Evolutionary conservation across 2,888 invertebrate species (phyloP), one percentile per base, ranked within the genome.

Genomic region (Rhodophaea formosa): DNA sequence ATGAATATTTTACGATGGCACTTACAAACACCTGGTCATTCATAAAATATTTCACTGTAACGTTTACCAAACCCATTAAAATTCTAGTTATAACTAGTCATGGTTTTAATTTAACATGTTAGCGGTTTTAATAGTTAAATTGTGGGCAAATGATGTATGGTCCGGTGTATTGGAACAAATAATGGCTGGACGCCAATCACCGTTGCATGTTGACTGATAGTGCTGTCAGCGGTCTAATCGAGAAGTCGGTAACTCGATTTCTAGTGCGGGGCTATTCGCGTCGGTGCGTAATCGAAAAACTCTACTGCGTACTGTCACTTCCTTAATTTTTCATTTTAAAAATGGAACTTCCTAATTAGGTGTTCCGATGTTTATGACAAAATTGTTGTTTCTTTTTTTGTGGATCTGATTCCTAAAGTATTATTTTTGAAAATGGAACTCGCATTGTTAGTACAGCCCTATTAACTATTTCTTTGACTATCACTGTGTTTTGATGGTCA

Each of bases 101-200:
- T 80, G 80, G 78, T 77, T 86, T 80, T 86, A 87, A 87, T 84
- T 82, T 84, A 79, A 67, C 75, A 72, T 74, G 71, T 76, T 75
- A 75, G 74, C 71, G 69, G 67, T 70, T 53, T 51, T 47, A 64
- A 65, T 77, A 75, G 68, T 72, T 69, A 68, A 67, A 69, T 69
- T 68, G 62, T 67, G 61, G 61, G 61, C 59, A 55, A 68, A 70
- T 82, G 80, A 80, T 78, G 72, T 79, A 80, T 82, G 73, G 59
- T 35, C 43, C 17, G 29, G 56, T n/a, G 67, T 70, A 71, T 69
- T 67, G 70, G 69, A 74, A 73, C 72, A 74, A 77, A 62, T 64
- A 62, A 62, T 62, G 60, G 68, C 65, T 61, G 69, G 69, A 70
- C 66, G 80, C 75, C 78, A 77, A 79, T 79, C 80, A 79, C 69